These are phyloP conservation scores for Ptiloglossa arizonensis DNA, from an alignment of 1,140 invertebrate genomes.

Conservation along the genomic window DNA sequence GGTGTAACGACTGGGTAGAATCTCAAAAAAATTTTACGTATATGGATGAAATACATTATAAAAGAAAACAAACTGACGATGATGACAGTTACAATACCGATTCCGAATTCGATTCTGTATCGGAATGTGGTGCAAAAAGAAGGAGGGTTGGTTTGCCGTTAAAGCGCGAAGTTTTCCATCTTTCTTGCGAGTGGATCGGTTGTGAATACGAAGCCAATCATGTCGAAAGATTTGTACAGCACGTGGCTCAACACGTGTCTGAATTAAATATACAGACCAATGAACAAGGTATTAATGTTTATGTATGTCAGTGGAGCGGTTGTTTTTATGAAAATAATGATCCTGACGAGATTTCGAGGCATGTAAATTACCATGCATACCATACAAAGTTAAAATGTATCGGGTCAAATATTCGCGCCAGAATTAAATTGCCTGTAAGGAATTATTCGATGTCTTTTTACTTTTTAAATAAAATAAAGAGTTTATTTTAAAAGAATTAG, in stretches of 20 bases:
- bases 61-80: slow-evolving; percentile 67
- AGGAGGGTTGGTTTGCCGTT: slow-evolving; percentile 65
- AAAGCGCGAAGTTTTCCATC: slow-evolving; percentile 72
- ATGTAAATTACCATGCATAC: slow-evolving; percentile 90
- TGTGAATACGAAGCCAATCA: slow-evolving; percentile 66
- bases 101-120: slow-evolving; percentile 79
- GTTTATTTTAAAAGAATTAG: not conserved
- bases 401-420: slow-evolving; percentile 85
- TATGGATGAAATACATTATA: slow-evolving; percentile 47
- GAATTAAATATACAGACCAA: slow-evolving; percentile 70
- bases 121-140: slow-evolving; percentile 76
- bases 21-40: slow-evolving; percentile 57
- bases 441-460: not conserved
- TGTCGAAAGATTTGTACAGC: slow-evolving; percentile 72
- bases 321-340: slow-evolving; percentile 83
- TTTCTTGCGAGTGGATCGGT: slow-evolving; percentile 77
- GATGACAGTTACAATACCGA: slow-evolving; percentile 76
- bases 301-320: slow-evolving; percentile 85
- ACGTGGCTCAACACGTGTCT: slow-evolving; percentile 75
- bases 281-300: slow-evolving; percentile 74
- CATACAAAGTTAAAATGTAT: slow-evolving; percentile 88
- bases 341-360: slow-evolving; percentile 84
- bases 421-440: slow-evolving; percentile 84
- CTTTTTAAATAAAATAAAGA: not conserved
- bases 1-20: slow-evolving; percentile 76